phyloP scores from a whole-genome alignment of 1,140 invertebrate species.

The Pogonomyrmex barbatus region DNA sequence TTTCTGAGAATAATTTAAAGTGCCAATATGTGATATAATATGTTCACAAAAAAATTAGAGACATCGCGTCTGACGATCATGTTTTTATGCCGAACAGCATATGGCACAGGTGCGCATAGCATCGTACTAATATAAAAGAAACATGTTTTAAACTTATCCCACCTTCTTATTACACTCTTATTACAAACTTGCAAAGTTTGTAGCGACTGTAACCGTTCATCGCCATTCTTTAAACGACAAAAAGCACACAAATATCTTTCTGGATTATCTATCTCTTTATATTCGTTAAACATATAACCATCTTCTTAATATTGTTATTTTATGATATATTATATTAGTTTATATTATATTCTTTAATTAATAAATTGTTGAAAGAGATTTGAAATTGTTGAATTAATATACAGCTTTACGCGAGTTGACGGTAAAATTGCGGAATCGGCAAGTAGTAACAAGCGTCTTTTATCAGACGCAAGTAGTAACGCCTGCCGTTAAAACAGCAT shows the following conservation, averaged over 20 bases:
- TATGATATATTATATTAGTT: not conserved
- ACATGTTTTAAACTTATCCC: conserved; percentile 51
- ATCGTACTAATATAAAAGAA: conserved; percentile 40
- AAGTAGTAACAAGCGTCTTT: conserved; percentile 37
- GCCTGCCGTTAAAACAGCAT: not conserved
- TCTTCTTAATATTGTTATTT: not conserved
- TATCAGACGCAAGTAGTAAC: conserved; percentile 36
- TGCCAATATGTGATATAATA: conserved; percentile 23
- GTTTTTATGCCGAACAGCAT: conserved; percentile 4
- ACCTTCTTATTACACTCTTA: conserved; percentile 49
- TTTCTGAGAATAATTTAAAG: conserved; percentile 17
- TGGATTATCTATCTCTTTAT: not conserved
- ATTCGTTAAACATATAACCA: not conserved
- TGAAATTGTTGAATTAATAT: conserved; percentile 2
- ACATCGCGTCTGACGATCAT: not conserved
- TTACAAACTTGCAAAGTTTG: conserved; percentile 36
- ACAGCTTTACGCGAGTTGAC: not conserved
- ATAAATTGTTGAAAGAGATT: not conserved
- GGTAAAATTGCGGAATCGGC: not conserved
- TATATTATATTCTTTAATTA: not conserved
- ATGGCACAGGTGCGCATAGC: conserved; percentile 43
- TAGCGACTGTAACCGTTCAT: conserved; percentile 35
- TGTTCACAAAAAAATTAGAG: conserved; percentile 1
- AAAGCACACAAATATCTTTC: conserved; percentile 5
- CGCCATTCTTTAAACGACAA: not conserved